phyloP scores from a whole-genome alignment of 2,888 invertebrate species.

The Philhelius pedissequus region DNA sequence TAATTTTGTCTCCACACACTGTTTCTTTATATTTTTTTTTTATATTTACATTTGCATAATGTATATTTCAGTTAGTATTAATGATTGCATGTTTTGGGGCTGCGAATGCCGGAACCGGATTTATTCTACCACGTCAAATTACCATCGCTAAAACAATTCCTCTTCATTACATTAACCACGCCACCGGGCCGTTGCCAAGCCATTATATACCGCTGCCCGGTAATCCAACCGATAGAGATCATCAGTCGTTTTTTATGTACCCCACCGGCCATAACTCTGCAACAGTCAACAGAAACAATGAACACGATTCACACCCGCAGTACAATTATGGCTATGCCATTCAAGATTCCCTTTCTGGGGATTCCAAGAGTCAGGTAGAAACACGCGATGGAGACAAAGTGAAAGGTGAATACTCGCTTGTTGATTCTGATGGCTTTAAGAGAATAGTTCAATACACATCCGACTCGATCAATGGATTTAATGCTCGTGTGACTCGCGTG shows the following conservation, averaged over 20 bases:
- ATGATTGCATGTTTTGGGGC: slow-evolving; percentile 8
- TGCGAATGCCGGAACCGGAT: slow-evolving; percentile 21
- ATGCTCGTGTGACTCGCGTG: slow-evolving; percentile 42
- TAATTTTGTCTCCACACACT: not conserved
- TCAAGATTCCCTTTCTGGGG: slow-evolving; percentile 25
- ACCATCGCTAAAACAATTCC: not conserved
- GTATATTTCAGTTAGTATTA: slow-evolving; percentile 14
- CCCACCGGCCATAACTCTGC: not conserved
- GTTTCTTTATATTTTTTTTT: not conserved
- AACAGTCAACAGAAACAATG: slow-evolving; percentile 5
- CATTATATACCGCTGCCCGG: not conserved
- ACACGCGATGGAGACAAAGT: slow-evolving; percentile 48
- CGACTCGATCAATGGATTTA: slow-evolving; percentile 48
- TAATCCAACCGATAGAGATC: not conserved
- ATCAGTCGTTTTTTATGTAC: not conserved
- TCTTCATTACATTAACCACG: not conserved
- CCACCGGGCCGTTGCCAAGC: not conserved
- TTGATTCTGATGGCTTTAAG: slow-evolving; percentile 49
- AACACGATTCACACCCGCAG: slow-evolving; percentile 28
- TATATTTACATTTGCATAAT: not conserved
- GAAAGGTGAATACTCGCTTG: slow-evolving; percentile 42
- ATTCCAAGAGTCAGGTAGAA: slow-evolving; percentile 39
- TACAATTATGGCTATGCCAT: slow-evolving; percentile 43
- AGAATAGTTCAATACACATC: slow-evolving; percentile 45
- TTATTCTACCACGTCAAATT: slow-evolving; percentile 13